These are phyloP conservation scores for Cabera pusaria DNA, from an alignment of 2,888 invertebrate genomes.

Conservation along the genomic window DNA sequence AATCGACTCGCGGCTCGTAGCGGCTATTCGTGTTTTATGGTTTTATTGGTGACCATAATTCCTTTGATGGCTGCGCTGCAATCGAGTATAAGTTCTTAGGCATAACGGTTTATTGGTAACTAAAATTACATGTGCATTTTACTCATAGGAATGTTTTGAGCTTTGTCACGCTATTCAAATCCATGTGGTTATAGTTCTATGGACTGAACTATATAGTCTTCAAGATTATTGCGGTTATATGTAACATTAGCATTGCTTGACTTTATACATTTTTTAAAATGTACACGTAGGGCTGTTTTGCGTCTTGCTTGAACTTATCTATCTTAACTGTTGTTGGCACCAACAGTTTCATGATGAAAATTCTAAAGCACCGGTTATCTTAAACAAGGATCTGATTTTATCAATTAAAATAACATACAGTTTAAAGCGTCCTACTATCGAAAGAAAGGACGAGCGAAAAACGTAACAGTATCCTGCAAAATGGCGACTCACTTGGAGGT, in stretches of 20 bases:
- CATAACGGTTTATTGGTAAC: conserved; percentile 29
- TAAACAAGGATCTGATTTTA: neutral
- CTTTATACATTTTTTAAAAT: too few species aligned
- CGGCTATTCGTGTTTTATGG: conserved; percentile 34
- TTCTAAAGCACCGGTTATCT: neutral
- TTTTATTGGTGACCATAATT: conserved; percentile 31
- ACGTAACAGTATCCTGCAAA: conserved; percentile 18
- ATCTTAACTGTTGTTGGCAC: too few species aligned
- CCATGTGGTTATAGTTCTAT: too few species aligned
- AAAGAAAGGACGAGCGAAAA: conserved; percentile 18
- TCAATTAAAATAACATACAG: too few species aligned
- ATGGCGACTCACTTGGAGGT: conserved; percentile 41
- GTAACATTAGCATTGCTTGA: too few species aligned
- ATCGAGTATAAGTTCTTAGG: conserved; percentile 26
- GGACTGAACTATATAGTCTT: too few species aligned
- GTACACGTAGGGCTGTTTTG: too few species aligned
- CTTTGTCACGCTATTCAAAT: conserved; percentile 2
- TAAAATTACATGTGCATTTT: conserved; percentile 23
- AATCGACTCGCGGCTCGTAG: conserved; percentile 32
- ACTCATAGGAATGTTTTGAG: conserved; percentile 9
- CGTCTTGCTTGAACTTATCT: too few species aligned
- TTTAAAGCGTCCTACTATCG: conserved; percentile 7
- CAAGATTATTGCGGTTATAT: too few species aligned
- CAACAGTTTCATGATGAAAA: too few species aligned
- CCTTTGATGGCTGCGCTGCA: conserved; percentile 30